Percentiles rank a stretch among this genome's conserved stretches.
phyloP scores from a whole-genome alignment of 2,797 vertebrate genomes.

The Poecilia wingei region DNA sequence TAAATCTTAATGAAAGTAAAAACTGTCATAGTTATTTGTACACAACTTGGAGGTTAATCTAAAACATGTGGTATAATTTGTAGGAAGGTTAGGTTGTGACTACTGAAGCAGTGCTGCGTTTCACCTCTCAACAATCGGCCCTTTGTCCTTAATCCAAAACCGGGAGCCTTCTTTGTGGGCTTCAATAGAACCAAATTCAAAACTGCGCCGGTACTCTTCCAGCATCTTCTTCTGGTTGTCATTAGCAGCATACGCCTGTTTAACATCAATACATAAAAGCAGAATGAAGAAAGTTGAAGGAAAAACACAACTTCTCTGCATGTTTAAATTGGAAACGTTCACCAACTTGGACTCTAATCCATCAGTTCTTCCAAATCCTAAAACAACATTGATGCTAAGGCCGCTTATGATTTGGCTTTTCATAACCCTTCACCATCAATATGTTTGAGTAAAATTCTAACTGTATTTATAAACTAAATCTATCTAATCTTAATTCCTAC shows the following conservation, averaged over 20 bases:
- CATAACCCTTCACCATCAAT: not conserved
- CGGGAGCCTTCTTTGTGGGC: constrained; percentile 93
- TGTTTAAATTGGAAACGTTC: not conserved
- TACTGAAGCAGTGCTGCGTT: not conserved
- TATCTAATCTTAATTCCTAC: not conserved
- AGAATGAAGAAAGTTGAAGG: not conserved
- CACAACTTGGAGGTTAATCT: not conserved
- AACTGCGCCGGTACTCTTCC: constrained; percentile 86
- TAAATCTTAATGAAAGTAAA: not conserved
- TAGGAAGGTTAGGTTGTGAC: not conserved
- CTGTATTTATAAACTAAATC: not conserved
- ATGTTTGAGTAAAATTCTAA: not conserved
- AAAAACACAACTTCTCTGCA: not conserved
- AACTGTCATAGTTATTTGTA: not conserved
- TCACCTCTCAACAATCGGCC: constrained; percentile 93
- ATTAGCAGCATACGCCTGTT: constrained; percentile 84
- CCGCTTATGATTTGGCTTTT: not conserved
- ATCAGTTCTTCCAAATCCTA: not conserved
- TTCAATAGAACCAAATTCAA: constrained; percentile 87
- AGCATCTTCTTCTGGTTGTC: constrained; percentile 89
- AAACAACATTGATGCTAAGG: not conserved
- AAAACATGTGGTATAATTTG: not conserved
- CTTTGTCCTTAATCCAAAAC: constrained; percentile 93
- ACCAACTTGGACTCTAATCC: not conserved
- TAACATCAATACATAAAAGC: constrained; percentile 13